Evolutionary conservation across 2,797 vertebrate species (phyloP).

Genomic region (Mus minutoides): DNA sequence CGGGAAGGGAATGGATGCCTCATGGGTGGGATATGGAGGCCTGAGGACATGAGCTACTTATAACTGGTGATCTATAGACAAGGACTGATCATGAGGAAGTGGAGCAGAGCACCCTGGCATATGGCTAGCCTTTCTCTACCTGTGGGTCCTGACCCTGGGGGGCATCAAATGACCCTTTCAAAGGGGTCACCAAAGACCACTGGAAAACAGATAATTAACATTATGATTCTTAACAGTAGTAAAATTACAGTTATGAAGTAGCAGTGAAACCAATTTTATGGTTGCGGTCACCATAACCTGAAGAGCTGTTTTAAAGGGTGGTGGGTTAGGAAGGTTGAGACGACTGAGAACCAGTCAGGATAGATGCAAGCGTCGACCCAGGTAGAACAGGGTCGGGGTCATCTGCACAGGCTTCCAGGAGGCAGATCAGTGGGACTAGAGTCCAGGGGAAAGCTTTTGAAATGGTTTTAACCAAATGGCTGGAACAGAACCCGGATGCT

Average conservation of each 20-base stretch:
- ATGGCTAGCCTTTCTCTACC: background rate
- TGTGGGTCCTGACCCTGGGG: background rate
- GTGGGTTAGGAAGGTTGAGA: background rate
- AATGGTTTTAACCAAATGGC: conserved; percentile 13
- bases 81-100: background rate
- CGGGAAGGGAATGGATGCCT: background rate
- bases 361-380: background rate
- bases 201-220: background rate
- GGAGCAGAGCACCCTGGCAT: background rate
- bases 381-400: background rate
- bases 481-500: conserved; percentile 11
- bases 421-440: background rate
- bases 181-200: background rate
- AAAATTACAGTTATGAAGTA: background rate
- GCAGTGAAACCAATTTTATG: background rate
- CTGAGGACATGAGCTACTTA: background rate
- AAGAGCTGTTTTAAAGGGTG: background rate
- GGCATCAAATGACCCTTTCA: background rate
- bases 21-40: background rate
- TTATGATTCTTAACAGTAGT: background rate
- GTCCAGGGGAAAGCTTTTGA: background rate
- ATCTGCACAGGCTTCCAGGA: background rate
- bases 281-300: too few relatives aligned
- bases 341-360: background rate
- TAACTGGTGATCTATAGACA: background rate